Conservation (phyloP, 2,113 vertebrate species). For the rabbit (Oryctolagus cuniculus) region mOryCun1.1 NC_091440.1:81008001-81008500, state of each 20-base stretch:
- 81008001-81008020: not conserved
- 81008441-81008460: too few species aligned
- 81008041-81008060: not conserved
- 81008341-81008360: not conserved
- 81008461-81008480: too few species aligned
- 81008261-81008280: not conserved
- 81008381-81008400: too few species aligned
- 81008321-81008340: not conserved
- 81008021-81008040: not conserved
- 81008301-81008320: not conserved
- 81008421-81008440: too few species aligned
- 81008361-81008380: not conserved
- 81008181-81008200: not conserved
- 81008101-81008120: not conserved
- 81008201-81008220: too few species aligned
- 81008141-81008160: not conserved
- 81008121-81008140: not conserved
- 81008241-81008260: not conserved
- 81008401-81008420: too few species aligned
- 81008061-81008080: not conserved
- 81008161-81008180: not conserved
- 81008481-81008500: too few species aligned
- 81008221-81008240: fast-evolving
- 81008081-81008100: not conserved
- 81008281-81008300: not conserved